These are phyloP conservation scores for Anastrepha obliqua DNA, from an alignment of 1,140 invertebrate genomes.

Conservation along the genomic window DNA sequence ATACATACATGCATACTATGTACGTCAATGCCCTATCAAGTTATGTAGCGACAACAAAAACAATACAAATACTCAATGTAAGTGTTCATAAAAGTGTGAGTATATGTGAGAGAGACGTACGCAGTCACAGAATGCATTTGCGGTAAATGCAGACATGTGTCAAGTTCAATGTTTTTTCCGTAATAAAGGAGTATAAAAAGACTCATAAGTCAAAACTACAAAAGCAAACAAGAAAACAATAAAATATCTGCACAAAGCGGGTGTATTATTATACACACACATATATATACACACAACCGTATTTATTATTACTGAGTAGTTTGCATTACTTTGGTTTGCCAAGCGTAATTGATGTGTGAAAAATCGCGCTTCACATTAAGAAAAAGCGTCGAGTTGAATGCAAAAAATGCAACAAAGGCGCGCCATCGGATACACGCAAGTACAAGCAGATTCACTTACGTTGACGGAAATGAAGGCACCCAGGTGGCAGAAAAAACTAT, in stretches of 20 bases:
- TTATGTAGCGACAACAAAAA: background rate
- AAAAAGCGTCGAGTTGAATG: background rate
- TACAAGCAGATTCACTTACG: background rate
- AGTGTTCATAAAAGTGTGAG: background rate
- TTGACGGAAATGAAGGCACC: slow-evolving; percentile 14
- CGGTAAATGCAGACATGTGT: slow-evolving; percentile 13
- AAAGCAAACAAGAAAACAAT: background rate
- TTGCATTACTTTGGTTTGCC: background rate
- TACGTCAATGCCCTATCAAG: slow-evolving; percentile 37
- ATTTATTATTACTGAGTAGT: background rate
- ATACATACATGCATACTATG: too few species aligned
- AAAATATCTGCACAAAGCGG: background rate
- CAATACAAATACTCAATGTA: background rate
- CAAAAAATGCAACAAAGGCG: background rate
- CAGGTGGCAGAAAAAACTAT: background rate
- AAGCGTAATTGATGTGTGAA: slow-evolving; percentile 46
- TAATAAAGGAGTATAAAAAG: background rate
- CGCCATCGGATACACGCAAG: background rate
- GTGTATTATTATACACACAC: background rate
- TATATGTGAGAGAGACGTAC: background rate
- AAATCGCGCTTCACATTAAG: slow-evolving; percentile 10
- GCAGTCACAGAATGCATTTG: background rate
- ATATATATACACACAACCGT: background rate
- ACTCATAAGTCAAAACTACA: background rate
- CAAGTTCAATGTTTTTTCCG: slow-evolving; percentile 34